Evolutionary conservation across 2,888 invertebrate genomes (phyloP), one percentile per base, ranked within the genome.

Genomic region (Oscheius myriophilus): DNA sequence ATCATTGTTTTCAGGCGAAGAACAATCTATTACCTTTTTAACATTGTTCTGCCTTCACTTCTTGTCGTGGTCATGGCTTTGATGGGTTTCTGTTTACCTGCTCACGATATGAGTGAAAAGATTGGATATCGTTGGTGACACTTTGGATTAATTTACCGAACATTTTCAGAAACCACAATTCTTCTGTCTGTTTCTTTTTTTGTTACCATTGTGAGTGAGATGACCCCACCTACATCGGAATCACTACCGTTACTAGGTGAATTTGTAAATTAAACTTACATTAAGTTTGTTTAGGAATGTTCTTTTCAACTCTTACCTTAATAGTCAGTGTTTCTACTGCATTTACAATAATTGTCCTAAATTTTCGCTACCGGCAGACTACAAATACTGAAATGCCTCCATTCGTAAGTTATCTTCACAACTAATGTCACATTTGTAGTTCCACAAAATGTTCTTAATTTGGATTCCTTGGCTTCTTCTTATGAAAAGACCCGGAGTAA

Each of bases 161-260:
- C 21, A 9, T 23, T 58, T 67, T 23, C 21, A 82, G 81, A 83
- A 61, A 83, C 79, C 11, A 84, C 84, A 7, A 82, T 84, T 45
- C 72, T 84, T 1, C 92, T 95, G 89, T 95, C 95, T 89, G 92
- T 95, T 91, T 95, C 94, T 90, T 94, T 95, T 90, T 95, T 95
- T 91, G 92, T 95, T 90, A 93, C 95, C 91, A 92, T 95, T 90
- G 94, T 95, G 88, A 94, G 94, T 86, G 95, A 95, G 91, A 94
- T 93, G 90, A 92, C 95, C 92, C 94, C 96, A 89, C 94, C 94
- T 55, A 96, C 96, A 89, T 96, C 96, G 95, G 82, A 79, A 72
- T 75, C 78, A 23, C 78, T 82, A 0, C 82, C 82, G 0, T 46
- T 82, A 1, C 58, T 82, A 9, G 81, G 81, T 80, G n/a, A 52